A percentile compares a stretch with the other conserved stretches of the same genome.
phyloP scores from a whole-genome alignment of 1,140 invertebrate genomes.

The Sitophilus oryzae region DNA sequence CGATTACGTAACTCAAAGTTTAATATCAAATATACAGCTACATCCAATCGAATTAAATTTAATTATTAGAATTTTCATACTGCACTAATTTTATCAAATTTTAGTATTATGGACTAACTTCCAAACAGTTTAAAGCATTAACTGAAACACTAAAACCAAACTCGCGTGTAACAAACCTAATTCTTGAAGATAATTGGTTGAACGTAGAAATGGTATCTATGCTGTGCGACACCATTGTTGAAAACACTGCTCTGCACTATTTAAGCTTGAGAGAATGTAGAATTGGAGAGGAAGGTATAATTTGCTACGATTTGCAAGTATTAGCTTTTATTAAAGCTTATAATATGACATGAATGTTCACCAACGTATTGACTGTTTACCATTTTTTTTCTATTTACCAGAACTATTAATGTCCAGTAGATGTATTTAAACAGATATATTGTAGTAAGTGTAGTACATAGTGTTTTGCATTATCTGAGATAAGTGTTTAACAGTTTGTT shows the following conservation, averaged over 20 bases:
- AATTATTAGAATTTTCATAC: background rate
- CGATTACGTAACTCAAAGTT: background rate
- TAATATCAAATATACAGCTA: background rate
- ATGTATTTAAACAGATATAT: no score
- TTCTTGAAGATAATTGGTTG: conserved; percentile 47
- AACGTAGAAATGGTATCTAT: conserved; percentile 43
- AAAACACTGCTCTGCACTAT: conserved; percentile 41
- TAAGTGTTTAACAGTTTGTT: no score
- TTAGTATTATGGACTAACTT: conserved; percentile 46
- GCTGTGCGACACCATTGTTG: conserved; percentile 44
- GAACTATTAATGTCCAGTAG: no score
- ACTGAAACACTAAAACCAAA: conserved; percentile 43
- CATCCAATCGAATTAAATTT: background rate
- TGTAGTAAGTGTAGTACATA: no score
- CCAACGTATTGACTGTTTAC: no score
- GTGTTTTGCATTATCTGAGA: no score
- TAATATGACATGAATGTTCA: no score
- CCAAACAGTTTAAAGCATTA: conserved; percentile 44
- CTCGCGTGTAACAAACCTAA: conserved; percentile 40
- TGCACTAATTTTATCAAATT: conserved; percentile 10
- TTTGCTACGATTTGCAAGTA: background rate
- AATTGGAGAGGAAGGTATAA: conserved; percentile 41
- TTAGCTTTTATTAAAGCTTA: no score
- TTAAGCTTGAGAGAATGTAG: conserved; percentile 46
- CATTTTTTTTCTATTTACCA: no score